Conservation (phyloP, 92 coral and sea anemone genomes). For the Desmophyllum pertusum region DNA sequence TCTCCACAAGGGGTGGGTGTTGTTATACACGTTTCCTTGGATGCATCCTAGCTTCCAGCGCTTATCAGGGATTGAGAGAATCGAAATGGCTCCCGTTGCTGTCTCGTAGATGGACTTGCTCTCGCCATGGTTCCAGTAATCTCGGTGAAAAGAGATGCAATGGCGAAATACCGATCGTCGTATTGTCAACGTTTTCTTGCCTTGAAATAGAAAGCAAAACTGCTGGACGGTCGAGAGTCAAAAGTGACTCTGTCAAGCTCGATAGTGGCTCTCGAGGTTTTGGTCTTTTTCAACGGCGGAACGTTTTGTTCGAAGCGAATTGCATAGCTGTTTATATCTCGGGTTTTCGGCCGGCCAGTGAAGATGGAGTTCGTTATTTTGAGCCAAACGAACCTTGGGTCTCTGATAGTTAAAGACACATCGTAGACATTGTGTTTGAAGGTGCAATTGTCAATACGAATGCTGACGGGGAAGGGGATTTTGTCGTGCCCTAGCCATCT, state of each 20-base stretch:
- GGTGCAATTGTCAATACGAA: constrained; percentile 19
- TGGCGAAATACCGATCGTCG: constrained; percentile 28
- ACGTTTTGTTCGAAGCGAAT: constrained; percentile 11
- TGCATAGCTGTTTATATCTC: background rate
- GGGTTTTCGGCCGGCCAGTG: background rate
- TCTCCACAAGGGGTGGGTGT: constrained; percentile 52
- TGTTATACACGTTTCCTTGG: background rate
- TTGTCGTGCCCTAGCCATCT: background rate
- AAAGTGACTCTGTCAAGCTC: constrained; percentile 26
- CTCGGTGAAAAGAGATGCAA: constrained; percentile 12
- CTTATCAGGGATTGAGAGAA: constrained; percentile 29
- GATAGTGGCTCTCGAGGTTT: constrained; percentile 2
- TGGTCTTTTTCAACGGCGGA: background rate
- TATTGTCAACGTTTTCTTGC: constrained; percentile 30
- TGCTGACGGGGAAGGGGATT: constrained; percentile 2
- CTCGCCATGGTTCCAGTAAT: constrained; percentile 10
- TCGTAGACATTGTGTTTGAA: constrained; percentile 25
- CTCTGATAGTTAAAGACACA: background rate
- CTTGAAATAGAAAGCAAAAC: constrained; percentile 7
- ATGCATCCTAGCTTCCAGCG: constrained; percentile 29
- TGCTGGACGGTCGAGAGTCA: constrained; percentile 35
- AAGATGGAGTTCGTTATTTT: constrained; percentile 8
- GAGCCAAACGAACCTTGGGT: constrained; percentile 15
- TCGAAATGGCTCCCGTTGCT: constrained; percentile 29
- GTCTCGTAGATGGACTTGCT: constrained; percentile 31